phyloP scores from a whole-genome alignment of 2,888 invertebrate genomes.

The Cephalotes varians region DNA sequence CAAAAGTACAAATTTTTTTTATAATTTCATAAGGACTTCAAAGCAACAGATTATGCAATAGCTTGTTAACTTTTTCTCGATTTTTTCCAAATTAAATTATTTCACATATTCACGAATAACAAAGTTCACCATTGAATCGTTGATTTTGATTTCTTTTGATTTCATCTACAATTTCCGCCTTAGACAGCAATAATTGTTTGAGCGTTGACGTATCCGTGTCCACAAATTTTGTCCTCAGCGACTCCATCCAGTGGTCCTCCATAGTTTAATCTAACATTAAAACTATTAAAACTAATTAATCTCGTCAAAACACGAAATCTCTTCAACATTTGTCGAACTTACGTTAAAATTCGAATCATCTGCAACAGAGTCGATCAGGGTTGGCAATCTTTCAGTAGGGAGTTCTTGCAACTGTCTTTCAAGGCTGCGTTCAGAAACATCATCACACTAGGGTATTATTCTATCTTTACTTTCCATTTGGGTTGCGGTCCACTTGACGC shows the following conservation, averaged over 20 bases:
- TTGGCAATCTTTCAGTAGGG: background rate
- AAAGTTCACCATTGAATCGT: conserved; percentile 32
- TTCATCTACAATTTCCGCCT: background rate
- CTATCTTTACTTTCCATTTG: too few relatives aligned
- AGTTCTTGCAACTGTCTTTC: too few relatives aligned
- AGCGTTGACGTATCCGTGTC: background rate
- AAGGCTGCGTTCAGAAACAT: too few relatives aligned
- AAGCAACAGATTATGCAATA: background rate
- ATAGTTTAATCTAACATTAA: background rate
- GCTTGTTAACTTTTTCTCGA: background rate
- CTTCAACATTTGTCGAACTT: background rate
- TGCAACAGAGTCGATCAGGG: background rate
- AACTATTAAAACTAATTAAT: background rate
- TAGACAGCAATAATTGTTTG: background rate
- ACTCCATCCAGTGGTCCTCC: conserved; percentile 10
- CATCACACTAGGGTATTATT: too few relatives aligned
- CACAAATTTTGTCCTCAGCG: background rate
- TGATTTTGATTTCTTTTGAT: conserved; percentile 3
- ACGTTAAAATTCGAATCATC: conserved; percentile 21
- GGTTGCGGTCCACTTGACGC: too few relatives aligned
- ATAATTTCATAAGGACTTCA: background rate
- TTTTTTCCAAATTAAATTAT: background rate
- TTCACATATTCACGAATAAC: background rate
- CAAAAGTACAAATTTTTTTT: background rate
- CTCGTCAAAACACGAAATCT: background rate